Evolutionary conservation across 2,113 vertebrate species (phyloP), one percentile per base, ranked within the genome.

Genomic region (Cynopterus brachyotis): DNA sequence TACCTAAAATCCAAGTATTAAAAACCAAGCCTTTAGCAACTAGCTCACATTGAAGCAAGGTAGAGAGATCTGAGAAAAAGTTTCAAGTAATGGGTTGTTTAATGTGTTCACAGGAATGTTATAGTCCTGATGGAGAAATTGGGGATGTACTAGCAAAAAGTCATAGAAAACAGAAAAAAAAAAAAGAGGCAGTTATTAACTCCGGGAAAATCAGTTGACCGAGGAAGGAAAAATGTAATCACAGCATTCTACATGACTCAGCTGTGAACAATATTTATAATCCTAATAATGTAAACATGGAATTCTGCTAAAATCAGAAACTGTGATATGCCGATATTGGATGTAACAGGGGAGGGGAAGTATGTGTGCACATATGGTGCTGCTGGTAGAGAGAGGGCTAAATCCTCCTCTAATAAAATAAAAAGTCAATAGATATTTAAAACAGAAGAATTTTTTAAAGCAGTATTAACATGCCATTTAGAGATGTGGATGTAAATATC

Each of bases 341-440:
- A 37, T 70, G 10, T 88, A 79, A 87, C 26, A 92, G 53, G 53
- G 6, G 16, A 89, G 22, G 35, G 59, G 24, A 93, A 82, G 26
- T 60, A 80, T 19, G 24, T 96, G 66, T 76, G 15, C 30, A 53
- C 15, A 28, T n/a, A 89, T 32, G 12, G 28, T 93, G 32, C 32
- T 93, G 35, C 75, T 82, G 24, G 24, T 87, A 95, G 32, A 84
- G 92, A 85, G 37, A 91, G 22, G 94, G 47, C 35, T 76, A 93
- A 97, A 79, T 86, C 12, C 3, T 86, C 55, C 67, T 96, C 53
- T 89, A 80, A 92, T 80, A 45, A 92, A 83, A 87, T 85, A 57
- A 95, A 97, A 95, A 84, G 64, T 66, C 75, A 96, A 89, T 73
- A 87, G 42, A 90, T 94, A 96, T 76, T 89, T 96, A 95, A 91